A percentile compares a stretch with the other conserved stretches of the same genome.
Conservation (phyloP, 1,140 invertebrate genomes). For the Lamellibrachia luymesi region DNA sequence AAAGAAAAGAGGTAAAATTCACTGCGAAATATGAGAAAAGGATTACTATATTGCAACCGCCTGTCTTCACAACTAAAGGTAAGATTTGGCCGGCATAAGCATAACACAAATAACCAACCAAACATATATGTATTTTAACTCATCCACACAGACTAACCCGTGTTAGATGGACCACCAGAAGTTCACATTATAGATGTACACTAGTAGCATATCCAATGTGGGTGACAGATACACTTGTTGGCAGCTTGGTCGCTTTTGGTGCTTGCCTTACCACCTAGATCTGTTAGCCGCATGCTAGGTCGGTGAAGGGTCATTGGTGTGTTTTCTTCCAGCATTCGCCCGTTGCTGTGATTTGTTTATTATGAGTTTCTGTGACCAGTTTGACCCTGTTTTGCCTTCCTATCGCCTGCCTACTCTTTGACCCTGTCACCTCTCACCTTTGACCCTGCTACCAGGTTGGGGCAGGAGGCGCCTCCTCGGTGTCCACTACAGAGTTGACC, state of each 20-base stretch:
- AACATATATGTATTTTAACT: not conserved
- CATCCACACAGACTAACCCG: not conserved
- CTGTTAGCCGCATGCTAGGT: not conserved
- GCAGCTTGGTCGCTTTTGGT: not conserved
- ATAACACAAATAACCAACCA: not conserved
- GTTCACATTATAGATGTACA: not conserved
- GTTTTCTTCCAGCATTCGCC: not conserved
- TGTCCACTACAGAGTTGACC: not conserved
- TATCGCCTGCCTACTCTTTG: not conserved
- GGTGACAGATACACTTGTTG: not conserved
- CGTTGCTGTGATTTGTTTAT: not conserved
- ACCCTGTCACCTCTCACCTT: conserved; percentile 3
- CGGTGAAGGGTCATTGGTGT: not conserved
- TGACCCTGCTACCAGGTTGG: not conserved
- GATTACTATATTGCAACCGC: too few species aligned
- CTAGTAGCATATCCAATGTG: not conserved
- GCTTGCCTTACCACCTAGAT: not conserved
- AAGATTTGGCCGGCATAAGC: not conserved
- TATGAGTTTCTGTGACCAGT: not conserved
- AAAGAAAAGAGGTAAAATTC: too few species aligned
- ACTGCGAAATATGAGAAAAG: too few species aligned
- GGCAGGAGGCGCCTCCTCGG: not conserved
- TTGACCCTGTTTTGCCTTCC: not conserved
- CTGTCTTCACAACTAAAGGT: not conserved
- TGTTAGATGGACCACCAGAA: not conserved